Evolutionary conservation across 92 coral and sea anemone species (phyloP), one percentile per base, ranked within the genome.

Genomic region (Actinostola sp.): DNA sequence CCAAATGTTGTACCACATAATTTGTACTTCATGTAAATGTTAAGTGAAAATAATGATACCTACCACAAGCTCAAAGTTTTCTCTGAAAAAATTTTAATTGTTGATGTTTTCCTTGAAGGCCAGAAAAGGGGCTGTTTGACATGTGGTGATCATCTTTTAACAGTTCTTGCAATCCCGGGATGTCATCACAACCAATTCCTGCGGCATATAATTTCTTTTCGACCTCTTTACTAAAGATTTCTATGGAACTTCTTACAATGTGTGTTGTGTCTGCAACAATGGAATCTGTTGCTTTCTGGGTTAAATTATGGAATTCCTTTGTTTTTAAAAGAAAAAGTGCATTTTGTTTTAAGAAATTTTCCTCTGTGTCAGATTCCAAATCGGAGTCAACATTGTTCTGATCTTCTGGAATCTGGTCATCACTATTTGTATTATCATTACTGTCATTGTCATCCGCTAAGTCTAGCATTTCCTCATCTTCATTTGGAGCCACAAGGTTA

Each of bases 21-120:
- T 36, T 36, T 36, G 11, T 11, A 36, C 11, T 36, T 36, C 42
- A 36, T 4, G 6, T 4, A 36, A 36, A 36, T 6, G 15, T 16
- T 4, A 16, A 6, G 4, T 13, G 2, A 3, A 6, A 46, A 13
- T 46, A 3, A 46, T 6, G 53, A 16, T 19, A 72, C 77, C 62
- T 78, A 78, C 78, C 84, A 78, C 84, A 34, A 67, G 76, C 46
- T 71, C 77, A 48, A 78, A 78, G 45, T 78, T 30, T 59, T 78
- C 76, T 38, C 42, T 32, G 60, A 68, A 78, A 59, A 70, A 70
- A 31, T 54, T n/a, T 23, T 50, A 56, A 55, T 58, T 66, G 83
- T 54, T 77, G 67, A 34, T 34, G 34, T 43, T 59, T 72, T 23
- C 55, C 66, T 59, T 79, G 66, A 1, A 62, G 65, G 23, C 66